These are phyloP conservation scores for Lithobates sylvaticus DNA, from an alignment of 2,797 vertebrate species.

Conservation along the genomic window DNA sequence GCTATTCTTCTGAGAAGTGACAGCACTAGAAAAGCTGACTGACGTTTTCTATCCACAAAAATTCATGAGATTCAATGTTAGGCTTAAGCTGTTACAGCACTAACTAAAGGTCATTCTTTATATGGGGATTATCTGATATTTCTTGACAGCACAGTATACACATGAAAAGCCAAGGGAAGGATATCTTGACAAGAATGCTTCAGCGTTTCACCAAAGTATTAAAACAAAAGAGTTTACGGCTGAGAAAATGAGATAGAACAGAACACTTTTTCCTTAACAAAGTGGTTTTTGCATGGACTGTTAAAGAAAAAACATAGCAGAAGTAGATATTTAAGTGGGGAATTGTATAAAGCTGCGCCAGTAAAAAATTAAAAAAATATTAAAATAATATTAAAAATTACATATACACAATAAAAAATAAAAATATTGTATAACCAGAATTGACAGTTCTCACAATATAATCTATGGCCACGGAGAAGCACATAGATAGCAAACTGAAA, in stretches of 20 bases:
- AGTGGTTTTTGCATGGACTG: no score
- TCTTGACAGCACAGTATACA: conserved; percentile 76
- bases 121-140: conserved; percentile 72
- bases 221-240: conserved; percentile 24
- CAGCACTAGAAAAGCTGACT: conserved; percentile 23
- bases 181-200: conserved; percentile 73
- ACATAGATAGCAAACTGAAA: no score
- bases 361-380: no score
- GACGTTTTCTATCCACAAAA: conserved; percentile 51
- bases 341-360: no score
- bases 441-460: no score
- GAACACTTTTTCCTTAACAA: not conserved
- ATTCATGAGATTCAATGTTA: conserved; percentile 45
- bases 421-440: no score
- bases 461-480: no score
- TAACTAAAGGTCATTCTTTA: conserved; percentile 71
- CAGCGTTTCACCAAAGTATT: conserved; percentile 26
- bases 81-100: conserved; percentile 47
- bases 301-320: no score
- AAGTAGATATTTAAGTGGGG: no score
- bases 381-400: no score
- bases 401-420: no score
- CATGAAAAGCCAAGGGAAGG: conserved; percentile 52
- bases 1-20: conserved; percentile 41
- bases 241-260: conserved; percentile 35